Evolutionary conservation across 1,140 invertebrate species (phyloP), one percentile per base, ranked within the genome.

Genomic region (Drosophila hydei): DNA sequence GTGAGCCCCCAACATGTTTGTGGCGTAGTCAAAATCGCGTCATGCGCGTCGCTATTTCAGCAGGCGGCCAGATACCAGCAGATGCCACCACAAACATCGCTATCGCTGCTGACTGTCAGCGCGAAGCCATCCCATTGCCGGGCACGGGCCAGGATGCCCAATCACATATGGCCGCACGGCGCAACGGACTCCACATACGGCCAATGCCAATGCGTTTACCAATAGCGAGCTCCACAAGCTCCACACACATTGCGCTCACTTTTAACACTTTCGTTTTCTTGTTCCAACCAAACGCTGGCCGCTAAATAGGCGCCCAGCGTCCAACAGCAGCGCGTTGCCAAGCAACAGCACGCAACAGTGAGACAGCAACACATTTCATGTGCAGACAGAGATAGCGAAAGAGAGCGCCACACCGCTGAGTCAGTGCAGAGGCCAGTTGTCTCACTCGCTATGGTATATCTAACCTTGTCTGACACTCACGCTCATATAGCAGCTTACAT

Each of bases 221-320:
- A 56, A 61, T 71, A 55, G 14, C 54, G 33, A 21, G 51, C 62
- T 74, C 62, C 58, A 61, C 67, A 42, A 55, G 56, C 59, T 67
- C 54, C 51, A 64, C 61, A 64, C 14, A 55, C 38, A 56, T 19
- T 48, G 21, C 36, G 45, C 63, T 64, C 62, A 59, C 48, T 75
- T 64, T 80, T 76, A 79, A 88, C 83, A 91, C 90, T 91, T 91
- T 91, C 90, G 78, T 89, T 91, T 91, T 91, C 90, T 90, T 90
- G 90, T 90, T 90, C 89, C 90, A 90, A 90, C 89, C 75, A 79
- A 74, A 73, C 75, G 90, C 90, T 91, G 87, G 90, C 90, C 90
- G 76, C 77, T 90, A 76, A 91, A 68, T 72, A 91, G 90, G 90
- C 76, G 73, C 69, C 16, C 90, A 91, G 76, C 76, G 61, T 30